These are phyloP conservation scores for Vicugna pacos DNA, from an alignment of 2,113 vertebrate species.

Conservation along the genomic window DNA sequence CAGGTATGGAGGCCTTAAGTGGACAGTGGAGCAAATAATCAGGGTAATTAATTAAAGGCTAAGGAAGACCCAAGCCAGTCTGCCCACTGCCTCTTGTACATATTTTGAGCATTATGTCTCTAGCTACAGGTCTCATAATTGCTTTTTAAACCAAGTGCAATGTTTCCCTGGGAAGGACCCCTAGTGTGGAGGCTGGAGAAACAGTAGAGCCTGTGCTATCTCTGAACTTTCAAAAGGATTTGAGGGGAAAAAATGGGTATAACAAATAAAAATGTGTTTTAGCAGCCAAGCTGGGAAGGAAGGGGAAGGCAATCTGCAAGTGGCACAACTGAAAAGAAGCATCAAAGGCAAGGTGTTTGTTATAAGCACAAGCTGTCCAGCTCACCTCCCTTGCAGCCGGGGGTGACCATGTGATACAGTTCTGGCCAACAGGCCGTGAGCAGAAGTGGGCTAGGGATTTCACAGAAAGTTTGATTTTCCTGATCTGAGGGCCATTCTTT, in stretches of 20 bases:
- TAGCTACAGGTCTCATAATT: not conserved
- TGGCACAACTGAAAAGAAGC: not conserved
- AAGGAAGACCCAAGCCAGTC: not conserved
- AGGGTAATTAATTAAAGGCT: not conserved
- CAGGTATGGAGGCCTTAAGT: not conserved
- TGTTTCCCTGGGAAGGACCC: not conserved
- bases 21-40: not conserved
- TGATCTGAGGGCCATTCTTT: not conserved
- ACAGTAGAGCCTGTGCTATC: not conserved
- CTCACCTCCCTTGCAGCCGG: not conserved
- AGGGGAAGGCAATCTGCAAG: not conserved
- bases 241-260: too few relatives aligned
- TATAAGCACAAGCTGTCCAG: not conserved
- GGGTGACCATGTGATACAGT: not conserved
- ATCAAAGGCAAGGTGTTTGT: not conserved
- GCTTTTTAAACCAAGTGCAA: not conserved
- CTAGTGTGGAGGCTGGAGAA: not conserved
- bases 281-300: not conserved
- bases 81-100: not conserved
- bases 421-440: not conserved
- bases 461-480: not conserved
- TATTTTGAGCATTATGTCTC: not conserved
- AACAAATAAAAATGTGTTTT: not conserved
- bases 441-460: not conserved
- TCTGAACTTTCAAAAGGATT: not conserved